Evolutionary conservation across 2,797 vertebrate species (phyloP).

Genomic region (Nyctalus aviator): DNA sequence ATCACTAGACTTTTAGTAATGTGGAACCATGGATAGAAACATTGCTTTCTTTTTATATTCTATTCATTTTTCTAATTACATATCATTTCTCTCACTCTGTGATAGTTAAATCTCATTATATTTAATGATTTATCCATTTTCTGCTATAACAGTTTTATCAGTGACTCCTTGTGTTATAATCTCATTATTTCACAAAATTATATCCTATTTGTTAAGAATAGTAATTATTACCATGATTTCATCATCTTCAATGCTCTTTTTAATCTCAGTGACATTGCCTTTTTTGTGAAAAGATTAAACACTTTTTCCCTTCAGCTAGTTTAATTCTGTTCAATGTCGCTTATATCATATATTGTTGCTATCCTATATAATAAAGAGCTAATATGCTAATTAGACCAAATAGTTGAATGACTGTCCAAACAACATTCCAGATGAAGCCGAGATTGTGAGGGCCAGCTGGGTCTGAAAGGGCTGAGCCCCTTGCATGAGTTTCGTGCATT

Average conservation of each 20-base stretch:
- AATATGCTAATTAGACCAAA: too few species aligned
- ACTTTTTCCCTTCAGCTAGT: constrained; percentile 58
- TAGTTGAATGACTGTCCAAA: too few species aligned
- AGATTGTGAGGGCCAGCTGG: too few species aligned
- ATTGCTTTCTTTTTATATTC: constrained; percentile 73
- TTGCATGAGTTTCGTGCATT: too few species aligned
- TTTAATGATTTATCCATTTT: constrained; percentile 79
- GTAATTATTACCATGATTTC: constrained; percentile 69
- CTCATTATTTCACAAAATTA: constrained; percentile 81
- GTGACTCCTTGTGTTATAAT: constrained; percentile 80
- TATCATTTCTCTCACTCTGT: constrained; percentile 76
- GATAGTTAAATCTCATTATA: constrained; percentile 80
- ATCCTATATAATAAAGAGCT: background rate
- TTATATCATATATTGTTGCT: constrained; percentile 60
- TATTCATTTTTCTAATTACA: constrained; percentile 73
- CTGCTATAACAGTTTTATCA: constrained; percentile 77
- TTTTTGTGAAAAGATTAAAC: constrained; percentile 69
- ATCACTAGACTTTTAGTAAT: constrained; percentile 62
- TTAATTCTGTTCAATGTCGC: constrained; percentile 53
- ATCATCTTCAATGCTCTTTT: constrained; percentile 68
- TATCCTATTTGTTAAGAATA: constrained; percentile 78
- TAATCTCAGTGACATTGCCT: constrained; percentile 32
- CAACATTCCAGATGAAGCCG: too few species aligned
- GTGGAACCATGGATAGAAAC: constrained; percentile 53
- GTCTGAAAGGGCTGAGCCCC: too few species aligned